Percentiles rank a stretch among this genome's conserved stretches.
Conservation (phyloP, 2,888 invertebrate genomes). For the Pyralis farinalis region DNA sequence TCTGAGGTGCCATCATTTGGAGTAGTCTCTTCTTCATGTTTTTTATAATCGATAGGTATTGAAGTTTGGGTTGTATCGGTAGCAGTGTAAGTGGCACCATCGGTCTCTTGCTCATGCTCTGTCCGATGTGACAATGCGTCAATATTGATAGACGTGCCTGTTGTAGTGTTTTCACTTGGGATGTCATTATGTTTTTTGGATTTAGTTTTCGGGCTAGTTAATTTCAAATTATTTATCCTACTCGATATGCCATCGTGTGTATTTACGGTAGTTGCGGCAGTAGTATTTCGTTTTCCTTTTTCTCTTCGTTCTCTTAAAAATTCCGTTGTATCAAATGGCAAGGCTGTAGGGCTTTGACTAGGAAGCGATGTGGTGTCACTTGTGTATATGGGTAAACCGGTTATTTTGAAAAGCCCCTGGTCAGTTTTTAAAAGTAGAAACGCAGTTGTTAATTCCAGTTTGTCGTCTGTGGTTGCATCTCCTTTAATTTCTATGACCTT, state of each 20-base stretch:
- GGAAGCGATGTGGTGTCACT: neutral
- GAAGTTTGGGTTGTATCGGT: slow-evolving; percentile 1
- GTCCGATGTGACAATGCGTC: neutral
- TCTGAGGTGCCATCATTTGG: neutral
- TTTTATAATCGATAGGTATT: neutral
- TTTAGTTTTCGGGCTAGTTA: neutral
- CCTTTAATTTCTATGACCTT: slow-evolving; percentile 5
- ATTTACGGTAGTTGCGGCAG: slow-evolving; percentile 7
- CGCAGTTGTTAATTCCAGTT: slow-evolving; percentile 5
- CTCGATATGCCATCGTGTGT: neutral
- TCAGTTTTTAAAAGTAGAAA: slow-evolving; percentile 4
- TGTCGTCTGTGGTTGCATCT: neutral
- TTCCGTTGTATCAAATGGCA: slow-evolving; percentile 13
- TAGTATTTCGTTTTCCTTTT: neutral
- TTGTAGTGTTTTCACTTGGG: neutral
- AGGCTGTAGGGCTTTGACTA: slow-evolving; percentile 8
- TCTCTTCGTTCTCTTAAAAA: neutral
- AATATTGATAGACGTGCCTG: neutral
- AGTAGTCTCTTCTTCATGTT: neutral
- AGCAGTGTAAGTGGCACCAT: neutral
- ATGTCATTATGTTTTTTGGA: neutral
- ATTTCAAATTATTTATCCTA: neutral
- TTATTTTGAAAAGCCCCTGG: slow-evolving; percentile 5
- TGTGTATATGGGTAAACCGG: slow-evolving; percentile 6
- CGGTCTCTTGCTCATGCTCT: neutral